Evolutionary conservation across 2,888 invertebrate genomes (phyloP), one percentile per base, ranked within the genome.

Genomic region (Netelia inedita): DNA sequence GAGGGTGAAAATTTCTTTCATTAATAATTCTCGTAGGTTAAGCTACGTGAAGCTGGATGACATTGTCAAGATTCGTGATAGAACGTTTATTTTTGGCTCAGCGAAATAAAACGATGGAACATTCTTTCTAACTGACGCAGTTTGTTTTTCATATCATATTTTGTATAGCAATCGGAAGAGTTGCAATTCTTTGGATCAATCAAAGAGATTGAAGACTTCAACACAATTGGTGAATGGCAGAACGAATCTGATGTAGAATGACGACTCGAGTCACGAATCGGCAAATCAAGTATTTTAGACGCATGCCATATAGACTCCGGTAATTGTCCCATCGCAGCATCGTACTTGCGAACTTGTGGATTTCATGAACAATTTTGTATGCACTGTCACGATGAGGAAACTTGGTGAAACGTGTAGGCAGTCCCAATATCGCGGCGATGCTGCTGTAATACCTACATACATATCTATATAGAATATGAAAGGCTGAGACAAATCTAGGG

Each of bases 351-450:
- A 46, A 46, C 46, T 46, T 10, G 46, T 14, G 14, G 46, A 10
- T 46, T 46, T 14, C 14, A 14, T 14, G 14, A 46, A 46, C 46
- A 46, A 46, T 14, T 14, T 10, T 46, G 14, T 14, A 46, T 46
- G 46, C 46, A 2, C 14, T 14, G 46, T 14, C 61, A 71, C 69
- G 71, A 79, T 69, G 71, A 79, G 59, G 69, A 59, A 79, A 69
- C 79, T 79, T 79, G 16, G 79, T 79, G 41, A 69, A 71, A 46
- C 50, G 59, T 35, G 19, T 11, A 46, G 63, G 63, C 61, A 61
- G 16, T 71, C 79, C 43, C 79, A 79, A 79, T 79, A 79, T 79
- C 69, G 71, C 35, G 66, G 79, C 14, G 46, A 46, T 10, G 46
- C 46, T 46, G 14, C 46, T 46, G 14, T 46, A 11, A 46, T 46